A percentile compares a stretch with the other conserved stretches of the same genome.
Evolutionary conservation across 2,797 vertebrate genomes (phyloP).

Genomic region (Crocidura indochinensis): DNA sequence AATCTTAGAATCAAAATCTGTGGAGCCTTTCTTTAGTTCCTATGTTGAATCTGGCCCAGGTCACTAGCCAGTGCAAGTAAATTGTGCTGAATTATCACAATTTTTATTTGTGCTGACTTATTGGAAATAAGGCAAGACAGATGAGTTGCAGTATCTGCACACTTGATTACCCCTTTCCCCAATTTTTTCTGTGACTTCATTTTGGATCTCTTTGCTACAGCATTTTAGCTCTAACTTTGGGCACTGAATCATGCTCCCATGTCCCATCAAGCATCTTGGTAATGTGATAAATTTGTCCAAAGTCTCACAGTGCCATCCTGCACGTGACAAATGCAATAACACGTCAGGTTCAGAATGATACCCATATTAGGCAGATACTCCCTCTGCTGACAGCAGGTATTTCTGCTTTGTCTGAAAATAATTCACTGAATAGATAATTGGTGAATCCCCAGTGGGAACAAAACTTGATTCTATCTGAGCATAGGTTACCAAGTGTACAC

Average conservation of each 20-base stretch:
- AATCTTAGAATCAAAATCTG: conserved; percentile 68
- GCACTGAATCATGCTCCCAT: conserved; percentile 80
- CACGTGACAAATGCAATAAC: conserved; percentile 80
- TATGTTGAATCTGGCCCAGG: conserved; percentile 80
- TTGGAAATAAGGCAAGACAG: conserved; percentile 82
- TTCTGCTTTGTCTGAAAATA: conserved; percentile 89
- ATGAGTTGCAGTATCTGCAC: conserved; percentile 82
- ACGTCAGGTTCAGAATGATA: conserved; percentile 71
- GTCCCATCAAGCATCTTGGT: conserved; percentile 75
- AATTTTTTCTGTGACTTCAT: conserved; percentile 78
- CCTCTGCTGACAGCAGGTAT: conserved; percentile 88
- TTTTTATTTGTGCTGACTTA: conserved; percentile 78
- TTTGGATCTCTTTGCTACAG: conserved; percentile 83
- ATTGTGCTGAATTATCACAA: conserved; percentile 87
- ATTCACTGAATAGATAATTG: conserved; percentile 90
- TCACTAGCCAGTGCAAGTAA: conserved; percentile 84
- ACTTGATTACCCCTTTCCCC: conserved; percentile 76
- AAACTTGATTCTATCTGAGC: conserved; percentile 89
- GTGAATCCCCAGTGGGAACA: conserved; percentile 89
- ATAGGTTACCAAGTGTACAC: conserved; percentile 90
- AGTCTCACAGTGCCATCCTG: conserved; percentile 77
- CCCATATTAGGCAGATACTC: conserved; percentile 83
- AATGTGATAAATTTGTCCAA: conserved; percentile 82
- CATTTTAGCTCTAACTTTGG: conserved; percentile 74
- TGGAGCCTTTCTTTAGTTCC: conserved; percentile 72